phyloP scores from a whole-genome alignment of 2,888 invertebrate genomes.

The Keiferia lycopersicella region DNA sequence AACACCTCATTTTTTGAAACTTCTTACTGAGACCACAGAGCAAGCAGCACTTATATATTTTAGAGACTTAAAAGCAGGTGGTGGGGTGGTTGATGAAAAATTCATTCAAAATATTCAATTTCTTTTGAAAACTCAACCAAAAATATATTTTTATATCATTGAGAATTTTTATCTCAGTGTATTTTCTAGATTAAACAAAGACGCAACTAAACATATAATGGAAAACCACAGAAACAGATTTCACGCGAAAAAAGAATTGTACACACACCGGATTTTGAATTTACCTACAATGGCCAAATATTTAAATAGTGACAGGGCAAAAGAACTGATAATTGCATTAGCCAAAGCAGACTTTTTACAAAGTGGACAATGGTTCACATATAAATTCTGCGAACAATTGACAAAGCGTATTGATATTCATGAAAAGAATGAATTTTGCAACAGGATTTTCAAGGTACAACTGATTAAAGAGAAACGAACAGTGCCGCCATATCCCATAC shows the following conservation, averaged over 20 bases:
- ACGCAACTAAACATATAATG: conserved; percentile 38
- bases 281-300: conserved; percentile 35
- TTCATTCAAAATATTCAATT: conserved; percentile 43
- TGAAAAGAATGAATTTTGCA: conserved; percentile 39
- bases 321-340: conserved; percentile 38
- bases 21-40: conserved; percentile 53
- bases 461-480: conserved; percentile 34
- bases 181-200: conserved; percentile 31
- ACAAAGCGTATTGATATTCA: conserved; percentile 38
- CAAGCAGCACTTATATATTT: conserved; percentile 49
- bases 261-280: conserved; percentile 38
- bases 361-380: conserved; percentile 34
- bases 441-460: conserved; percentile 45
- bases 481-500: conserved; percentile 45
- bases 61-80: conserved; percentile 42
- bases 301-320: conserved; percentile 37
- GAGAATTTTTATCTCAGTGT: conserved; percentile 35
- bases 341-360: conserved; percentile 37
- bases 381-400: conserved; percentile 40
- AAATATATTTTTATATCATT: conserved; percentile 38
- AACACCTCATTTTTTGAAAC: conserved; percentile 48
- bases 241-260: conserved; percentile 40
- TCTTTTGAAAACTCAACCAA: conserved; percentile 48
- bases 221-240: conserved; percentile 37
- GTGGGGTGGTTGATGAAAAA: conserved; percentile 30